Evolutionary conservation across 2,797 vertebrate genomes (phyloP).

Genomic region (Chaunax sp.): DNA sequence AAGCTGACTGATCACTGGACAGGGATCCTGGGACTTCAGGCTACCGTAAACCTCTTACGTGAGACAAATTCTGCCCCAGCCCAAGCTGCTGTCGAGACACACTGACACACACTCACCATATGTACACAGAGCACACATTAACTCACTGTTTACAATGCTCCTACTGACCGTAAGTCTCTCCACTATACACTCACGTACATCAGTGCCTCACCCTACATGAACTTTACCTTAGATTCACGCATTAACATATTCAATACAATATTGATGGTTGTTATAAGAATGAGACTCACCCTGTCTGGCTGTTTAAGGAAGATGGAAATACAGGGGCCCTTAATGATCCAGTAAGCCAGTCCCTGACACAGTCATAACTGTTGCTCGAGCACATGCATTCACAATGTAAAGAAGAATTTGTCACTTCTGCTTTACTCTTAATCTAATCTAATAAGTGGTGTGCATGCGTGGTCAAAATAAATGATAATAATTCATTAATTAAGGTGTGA

Average conservation of each 20-base stretch:
- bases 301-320: conserved; percentile 13
- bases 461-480: too few species aligned
- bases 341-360: background rate
- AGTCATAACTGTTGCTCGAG: conserved; percentile 2
- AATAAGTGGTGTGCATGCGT: too few species aligned
- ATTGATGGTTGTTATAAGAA: background rate
- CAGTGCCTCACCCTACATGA: conserved; percentile 21
- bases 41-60: conserved; percentile 65
- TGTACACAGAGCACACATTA: conserved; percentile 35
- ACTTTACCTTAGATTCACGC: conserved; percentile 25
- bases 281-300: background rate
- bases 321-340: background rate
- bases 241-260: conserved; percentile 16
- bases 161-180: conserved; percentile 50
- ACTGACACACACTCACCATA: conserved; percentile 10
- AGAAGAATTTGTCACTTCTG: conserved; percentile 2
- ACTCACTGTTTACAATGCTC: conserved; percentile 45
- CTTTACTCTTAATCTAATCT: background rate
- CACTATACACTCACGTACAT: conserved; percentile 16
- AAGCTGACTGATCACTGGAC: conserved; percentile 77
- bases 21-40: conserved; percentile 64
- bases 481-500: too few species aligned
- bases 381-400: conserved; percentile 19
- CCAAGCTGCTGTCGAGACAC: conserved; percentile 26
- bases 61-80: conserved; percentile 57